These are phyloP conservation scores for Eristalis arbustorum DNA, from an alignment of 2,888 invertebrate species.

Conservation along the genomic window DNA sequence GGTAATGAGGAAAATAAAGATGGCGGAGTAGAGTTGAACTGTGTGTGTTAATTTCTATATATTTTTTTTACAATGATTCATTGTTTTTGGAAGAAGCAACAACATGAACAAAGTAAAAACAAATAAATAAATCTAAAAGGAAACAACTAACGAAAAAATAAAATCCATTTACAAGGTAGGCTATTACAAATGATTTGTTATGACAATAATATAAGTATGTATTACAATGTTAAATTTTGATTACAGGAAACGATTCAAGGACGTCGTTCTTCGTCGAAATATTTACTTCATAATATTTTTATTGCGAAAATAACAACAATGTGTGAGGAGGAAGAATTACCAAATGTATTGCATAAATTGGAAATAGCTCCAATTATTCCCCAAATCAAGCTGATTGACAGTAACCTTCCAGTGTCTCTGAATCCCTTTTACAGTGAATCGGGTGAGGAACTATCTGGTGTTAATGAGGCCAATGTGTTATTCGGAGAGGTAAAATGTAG, in stretches of 20 bases:
- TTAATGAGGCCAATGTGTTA: constrained; percentile 9
- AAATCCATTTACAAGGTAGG: constrained; percentile 7
- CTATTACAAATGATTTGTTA: background rate
- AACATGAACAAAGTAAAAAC: constrained; percentile 59
- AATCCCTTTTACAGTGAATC: constrained; percentile 75
- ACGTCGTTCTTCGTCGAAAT: constrained; percentile 10
- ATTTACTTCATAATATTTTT: constrained; percentile 4
- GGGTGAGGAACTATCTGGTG: background rate
- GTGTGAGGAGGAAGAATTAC: constrained; percentile 80
- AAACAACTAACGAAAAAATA: background rate
- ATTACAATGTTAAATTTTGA: constrained; percentile 35
- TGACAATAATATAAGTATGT: constrained; percentile 12
- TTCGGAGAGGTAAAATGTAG: constrained; percentile 70
- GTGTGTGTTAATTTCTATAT: constrained; percentile 50
- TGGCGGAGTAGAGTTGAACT: constrained; percentile 60
- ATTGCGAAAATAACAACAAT: constrained; percentile 57
- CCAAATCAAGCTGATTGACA: constrained; percentile 72
- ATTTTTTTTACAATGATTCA: constrained; percentile 61
- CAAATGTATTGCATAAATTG: constrained; percentile 82
- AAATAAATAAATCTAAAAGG: constrained; percentile 28
- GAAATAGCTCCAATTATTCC: constrained; percentile 82
- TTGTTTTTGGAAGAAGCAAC: constrained; percentile 62
- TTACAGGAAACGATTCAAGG: constrained; percentile 55
- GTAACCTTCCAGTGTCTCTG: constrained; percentile 69
- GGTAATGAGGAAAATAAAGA: constrained; percentile 46